These are phyloP conservation scores for Leucophenga maculata DNA, from an alignment of 2,888 invertebrate genomes.

Conservation along the genomic window DNA sequence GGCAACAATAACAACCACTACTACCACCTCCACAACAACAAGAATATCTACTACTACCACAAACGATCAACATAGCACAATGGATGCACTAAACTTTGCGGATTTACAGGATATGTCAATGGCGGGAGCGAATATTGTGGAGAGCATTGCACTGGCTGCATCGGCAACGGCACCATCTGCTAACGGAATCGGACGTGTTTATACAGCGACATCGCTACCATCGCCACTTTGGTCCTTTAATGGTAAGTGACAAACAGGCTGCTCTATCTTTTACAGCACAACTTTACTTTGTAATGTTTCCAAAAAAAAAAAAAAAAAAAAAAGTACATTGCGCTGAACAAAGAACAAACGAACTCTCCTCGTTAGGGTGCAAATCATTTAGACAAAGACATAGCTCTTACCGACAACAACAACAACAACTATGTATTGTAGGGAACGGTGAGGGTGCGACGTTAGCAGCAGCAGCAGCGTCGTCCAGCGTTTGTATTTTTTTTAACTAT, in stretches of 20 bases:
- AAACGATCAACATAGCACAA: conserved; percentile 11
- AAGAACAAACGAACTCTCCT: no score
- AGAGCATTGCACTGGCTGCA: conserved; percentile 69
- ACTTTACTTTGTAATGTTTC: no score
- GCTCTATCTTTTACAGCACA: background rate
- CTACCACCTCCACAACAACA: conserved; percentile 6
- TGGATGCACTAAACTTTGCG: conserved; percentile 38
- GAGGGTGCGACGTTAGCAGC: no score
- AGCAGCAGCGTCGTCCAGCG: no score
- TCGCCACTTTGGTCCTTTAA: conserved; percentile 94
- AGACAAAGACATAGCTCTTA: no score
- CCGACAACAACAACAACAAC: no score
- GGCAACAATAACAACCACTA: conserved; percentile 30
- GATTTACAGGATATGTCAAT: conserved; percentile 61
- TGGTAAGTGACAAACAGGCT: conserved; percentile 77
- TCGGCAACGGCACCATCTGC: conserved; percentile 63
- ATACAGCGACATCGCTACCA: conserved; percentile 90
- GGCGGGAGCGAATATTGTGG: conserved; percentile 68
- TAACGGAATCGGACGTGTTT: conserved; percentile 81
- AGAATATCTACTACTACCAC: background rate
- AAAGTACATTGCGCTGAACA: no score
- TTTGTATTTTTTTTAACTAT: no score
- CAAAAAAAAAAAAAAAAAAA: no score
- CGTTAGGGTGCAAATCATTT: no score
- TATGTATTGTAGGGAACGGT: no score